A percentile compares a stretch with the other conserved stretches of the same genome.
Evolutionary conservation across 2,113 vertebrate genomes (phyloP).

Genomic region (Pithys albifrons): DNA sequence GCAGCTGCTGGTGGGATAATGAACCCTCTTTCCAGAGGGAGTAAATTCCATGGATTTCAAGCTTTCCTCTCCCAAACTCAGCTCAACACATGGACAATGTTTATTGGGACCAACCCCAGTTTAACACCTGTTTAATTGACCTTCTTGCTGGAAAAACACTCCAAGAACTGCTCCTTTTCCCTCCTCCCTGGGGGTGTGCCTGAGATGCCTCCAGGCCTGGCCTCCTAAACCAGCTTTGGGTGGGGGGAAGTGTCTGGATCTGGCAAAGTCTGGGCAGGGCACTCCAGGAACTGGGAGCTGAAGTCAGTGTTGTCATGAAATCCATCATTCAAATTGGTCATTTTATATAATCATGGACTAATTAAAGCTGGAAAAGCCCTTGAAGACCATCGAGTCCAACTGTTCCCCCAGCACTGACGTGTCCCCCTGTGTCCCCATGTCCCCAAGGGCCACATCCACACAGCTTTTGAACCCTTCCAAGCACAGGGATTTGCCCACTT

Average conservation of each 20-base stretch:
- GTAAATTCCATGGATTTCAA: not conserved
- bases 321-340: not conserved
- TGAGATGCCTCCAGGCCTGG: not conserved
- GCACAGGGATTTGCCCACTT: not conserved
- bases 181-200: not conserved
- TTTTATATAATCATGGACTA: not conserved
- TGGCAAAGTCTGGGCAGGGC: not conserved
- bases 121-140: not conserved
- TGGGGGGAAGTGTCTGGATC: not conserved
- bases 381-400: not conserved
- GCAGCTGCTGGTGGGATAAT: not conserved
- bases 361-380: not conserved
- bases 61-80: not conserved
- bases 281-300: not conserved
- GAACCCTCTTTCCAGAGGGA: not conserved
- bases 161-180: not conserved
- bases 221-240: not conserved
- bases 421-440: not conserved
- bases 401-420: not conserved
- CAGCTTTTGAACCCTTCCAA: not conserved
- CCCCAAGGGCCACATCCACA: not conserved
- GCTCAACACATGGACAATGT: not conserved
- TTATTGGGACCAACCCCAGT: not conserved
- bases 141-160: not conserved
- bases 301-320: not conserved